phyloP scores from a whole-genome alignment of 2,888 invertebrate genomes.

The Cinara cedri region DNA sequence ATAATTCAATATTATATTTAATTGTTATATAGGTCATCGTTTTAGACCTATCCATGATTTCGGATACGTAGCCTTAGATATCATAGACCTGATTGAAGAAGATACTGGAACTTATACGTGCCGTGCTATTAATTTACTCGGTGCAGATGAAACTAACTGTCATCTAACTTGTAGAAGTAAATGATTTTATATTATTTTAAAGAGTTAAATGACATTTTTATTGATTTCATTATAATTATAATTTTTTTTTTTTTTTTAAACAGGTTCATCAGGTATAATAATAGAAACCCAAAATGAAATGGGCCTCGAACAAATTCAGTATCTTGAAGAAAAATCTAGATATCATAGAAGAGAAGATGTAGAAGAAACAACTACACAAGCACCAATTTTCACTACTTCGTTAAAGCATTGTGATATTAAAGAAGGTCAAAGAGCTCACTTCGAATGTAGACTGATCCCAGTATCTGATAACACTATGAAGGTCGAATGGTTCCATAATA shows the following conservation, averaged over 20 bases:
- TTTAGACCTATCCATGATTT: conserved; percentile 98
- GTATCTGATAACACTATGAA: conserved; percentile 92
- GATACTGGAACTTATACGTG: conserved; percentile 94
- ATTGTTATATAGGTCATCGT: conserved; percentile 72
- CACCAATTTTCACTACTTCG: conserved; percentile 91
- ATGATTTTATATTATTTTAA: conserved; percentile 22
- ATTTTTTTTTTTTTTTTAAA: conserved; percentile 15
- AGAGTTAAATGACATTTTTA: conserved; percentile 59
- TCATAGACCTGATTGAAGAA: conserved; percentile 93
- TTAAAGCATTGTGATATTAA: conserved; percentile 89
- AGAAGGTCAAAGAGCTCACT: conserved; percentile 93
- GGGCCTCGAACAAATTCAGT: conserved; percentile 86
- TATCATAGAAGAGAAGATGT: conserved; percentile 76
- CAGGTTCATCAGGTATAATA: conserved; percentile 74
- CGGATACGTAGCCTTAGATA: conserved; percentile 96
- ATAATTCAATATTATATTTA: not conserved
- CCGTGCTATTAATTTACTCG: conserved; percentile 87
- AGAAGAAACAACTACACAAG: conserved; percentile 86
- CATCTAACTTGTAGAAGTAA: conserved; percentile 74
- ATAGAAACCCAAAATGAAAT: conserved; percentile 86
- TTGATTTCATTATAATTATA: too few relatives aligned
- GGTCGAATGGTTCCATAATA: conserved; percentile 95
- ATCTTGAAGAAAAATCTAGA: conserved; percentile 82
- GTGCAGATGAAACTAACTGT: conserved; percentile 84
- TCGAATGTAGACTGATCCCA: conserved; percentile 91